Evolutionary conservation across 2,797 vertebrate genomes (phyloP), one percentile per base, ranked within the genome.

Genomic region (Erpetoichthys calabaricus): DNA sequence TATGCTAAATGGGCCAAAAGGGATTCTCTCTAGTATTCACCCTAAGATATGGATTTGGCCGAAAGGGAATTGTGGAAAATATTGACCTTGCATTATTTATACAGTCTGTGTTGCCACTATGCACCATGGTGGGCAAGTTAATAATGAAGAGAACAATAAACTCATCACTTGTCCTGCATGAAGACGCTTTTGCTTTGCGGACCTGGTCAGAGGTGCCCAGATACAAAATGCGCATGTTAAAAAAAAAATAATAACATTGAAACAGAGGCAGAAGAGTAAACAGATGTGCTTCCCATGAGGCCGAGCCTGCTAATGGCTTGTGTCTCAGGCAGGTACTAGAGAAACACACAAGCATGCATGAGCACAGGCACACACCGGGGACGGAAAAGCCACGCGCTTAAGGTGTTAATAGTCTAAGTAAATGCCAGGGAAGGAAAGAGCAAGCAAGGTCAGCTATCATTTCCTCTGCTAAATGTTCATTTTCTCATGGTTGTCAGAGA

Each of bases 21-120:
- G 65, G 75, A 77, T 70, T 72, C 77, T 73, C 74, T 74, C 64
- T 49, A 75, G 73, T 71, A 75, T 73, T 79, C 67, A 68, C 67
- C 69, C 70, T 68, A 68, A 66, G 61, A 72, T 67, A 76, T 72
- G 68, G 62, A 70, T 66, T 62, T 70, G 59, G 66, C 67, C 74
- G 25, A 45, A 47, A 65, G 74, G 76, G 73, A 73, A 72, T 65
- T 64, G 64, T 51, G 50, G 5, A 51, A 57, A 76, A 73, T 76
- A 79, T 69, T 83, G 80, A 81, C 80, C 80, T 80, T 85, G 80
- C 80, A 86, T 86, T 85, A 86, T 86, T 86, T 84, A 86, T 85
- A 74, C 70, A 72, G 73, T 49, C 61, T 57, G 75, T 77, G 78
- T 70, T 81, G 75, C 73, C 79, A 69, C 79, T 80, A 78, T 83